Evolutionary conservation across 1,140 invertebrate species (phyloP).

Genomic region (Venustaconcha ellipsiformis): DNA sequence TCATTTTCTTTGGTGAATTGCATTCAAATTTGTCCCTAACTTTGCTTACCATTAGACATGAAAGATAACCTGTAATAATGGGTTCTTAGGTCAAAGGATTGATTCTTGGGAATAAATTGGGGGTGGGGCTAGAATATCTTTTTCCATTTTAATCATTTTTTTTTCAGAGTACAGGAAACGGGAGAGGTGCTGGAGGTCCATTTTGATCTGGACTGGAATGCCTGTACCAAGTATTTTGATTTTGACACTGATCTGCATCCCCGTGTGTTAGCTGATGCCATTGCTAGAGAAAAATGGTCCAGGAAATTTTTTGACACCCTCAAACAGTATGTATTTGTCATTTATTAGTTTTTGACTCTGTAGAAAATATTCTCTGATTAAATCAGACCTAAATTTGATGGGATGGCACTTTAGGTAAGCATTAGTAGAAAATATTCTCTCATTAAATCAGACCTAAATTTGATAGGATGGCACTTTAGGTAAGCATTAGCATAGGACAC

Average conservation of each 20-base stretch:
- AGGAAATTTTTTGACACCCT: constrained; percentile 75
- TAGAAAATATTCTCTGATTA: too few species aligned
- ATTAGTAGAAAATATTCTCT: too few species aligned
- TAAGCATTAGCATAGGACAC: too few species aligned
- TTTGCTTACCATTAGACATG: not conserved
- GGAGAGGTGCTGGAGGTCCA: constrained; percentile 55
- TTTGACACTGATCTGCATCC: constrained; percentile 77
- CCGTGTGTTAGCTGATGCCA: constrained; percentile 73
- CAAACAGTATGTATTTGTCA: constrained; percentile 71
- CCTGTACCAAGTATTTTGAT: constrained; percentile 72
- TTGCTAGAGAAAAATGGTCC: constrained; percentile 78
- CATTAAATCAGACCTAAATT: too few species aligned
- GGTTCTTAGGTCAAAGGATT: not conserved
- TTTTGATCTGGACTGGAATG: constrained; percentile 64
- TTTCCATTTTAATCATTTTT: not conserved
- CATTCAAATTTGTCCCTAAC: not conserved
- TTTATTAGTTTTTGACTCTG: constrained; percentile 40
- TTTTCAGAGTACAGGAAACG: constrained; percentile 44
- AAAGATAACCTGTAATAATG: not conserved
- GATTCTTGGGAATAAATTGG: not conserved
- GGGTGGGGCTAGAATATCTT: not conserved
- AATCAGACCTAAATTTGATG: too few species aligned
- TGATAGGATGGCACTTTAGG: too few species aligned
- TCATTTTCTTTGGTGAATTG: not conserved
- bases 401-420: too few species aligned